Evolutionary conservation across 2,113 vertebrate species (phyloP).

Genomic region (Semnornis frantzii): DNA sequence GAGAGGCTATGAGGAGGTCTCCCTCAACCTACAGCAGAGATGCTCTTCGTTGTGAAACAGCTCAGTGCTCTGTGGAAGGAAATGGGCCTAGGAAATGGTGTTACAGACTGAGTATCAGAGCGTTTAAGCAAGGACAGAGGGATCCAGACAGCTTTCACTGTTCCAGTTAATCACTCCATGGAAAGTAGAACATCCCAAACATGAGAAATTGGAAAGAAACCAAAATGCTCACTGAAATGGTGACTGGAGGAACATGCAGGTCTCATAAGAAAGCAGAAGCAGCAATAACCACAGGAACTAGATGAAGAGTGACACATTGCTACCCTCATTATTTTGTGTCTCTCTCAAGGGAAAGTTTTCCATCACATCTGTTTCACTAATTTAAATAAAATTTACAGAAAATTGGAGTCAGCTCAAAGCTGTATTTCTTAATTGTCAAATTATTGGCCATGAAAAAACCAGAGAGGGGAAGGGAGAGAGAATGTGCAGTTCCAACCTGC

Average conservation of each 20-base stretch:
- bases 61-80: not conserved
- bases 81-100: not conserved
- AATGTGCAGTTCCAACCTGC: not conserved
- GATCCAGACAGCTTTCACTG: not conserved
- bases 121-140: not conserved
- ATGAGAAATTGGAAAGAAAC: not conserved
- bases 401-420: not conserved
- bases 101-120: not conserved
- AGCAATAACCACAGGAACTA: not conserved
- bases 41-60: not conserved
- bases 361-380: not conserved
- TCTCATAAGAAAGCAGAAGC: not conserved
- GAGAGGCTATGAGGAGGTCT: not conserved
- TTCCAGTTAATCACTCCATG: not conserved
- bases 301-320: not conserved
- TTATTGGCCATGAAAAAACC: not conserved
- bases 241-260: not conserved
- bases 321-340: not conserved
- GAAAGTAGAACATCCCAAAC: not conserved
- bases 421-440: not conserved
- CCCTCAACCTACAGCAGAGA: not conserved
- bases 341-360: not conserved
- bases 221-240: not conserved
- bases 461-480: not conserved
- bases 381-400: not conserved